A percentile compares a stretch with the other conserved stretches of the same genome.
phyloP scores from a whole-genome alignment of 2,888 invertebrate genomes.

The Galerucella nymphaeae region DNA sequence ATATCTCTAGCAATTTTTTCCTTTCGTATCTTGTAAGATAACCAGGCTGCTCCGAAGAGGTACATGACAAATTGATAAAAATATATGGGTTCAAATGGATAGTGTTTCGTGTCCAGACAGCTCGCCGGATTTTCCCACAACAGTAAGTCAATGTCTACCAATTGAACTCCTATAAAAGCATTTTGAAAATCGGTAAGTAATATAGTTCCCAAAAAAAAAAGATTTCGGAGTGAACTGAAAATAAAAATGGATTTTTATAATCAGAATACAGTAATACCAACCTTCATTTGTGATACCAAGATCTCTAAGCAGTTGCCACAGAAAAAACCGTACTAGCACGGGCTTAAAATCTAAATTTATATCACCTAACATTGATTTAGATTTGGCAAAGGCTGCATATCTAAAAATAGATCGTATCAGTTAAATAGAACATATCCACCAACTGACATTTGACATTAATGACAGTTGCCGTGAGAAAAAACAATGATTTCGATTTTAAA shows the following conservation, averaged over 20 bases:
- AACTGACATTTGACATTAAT: background rate
- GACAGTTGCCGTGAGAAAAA: no score
- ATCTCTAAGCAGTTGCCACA: conserved; percentile 73
- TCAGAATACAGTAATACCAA: background rate
- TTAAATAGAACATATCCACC: background rate
- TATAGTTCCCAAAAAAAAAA: no score
- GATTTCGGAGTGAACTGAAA: no score
- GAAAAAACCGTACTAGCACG: conserved; percentile 67
- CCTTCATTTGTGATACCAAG: conserved; percentile 65
- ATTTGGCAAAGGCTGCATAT: conserved; percentile 7
- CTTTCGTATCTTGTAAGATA: conserved; percentile 62
- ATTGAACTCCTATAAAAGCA: conserved; percentile 55
- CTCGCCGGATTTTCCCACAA: conserved; percentile 66
- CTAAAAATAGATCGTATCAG: background rate
- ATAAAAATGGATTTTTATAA: no score
- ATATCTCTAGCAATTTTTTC: conserved; percentile 47
- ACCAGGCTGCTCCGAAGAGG: conserved; percentile 63
- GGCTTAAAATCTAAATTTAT: conserved; percentile 36
- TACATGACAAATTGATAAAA: conserved; percentile 73
- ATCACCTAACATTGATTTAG: conserved; percentile 4
- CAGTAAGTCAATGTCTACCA: conserved; percentile 68
- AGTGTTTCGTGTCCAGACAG: conserved; percentile 65
- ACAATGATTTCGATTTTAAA: no score
- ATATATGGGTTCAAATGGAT: conserved; percentile 72
- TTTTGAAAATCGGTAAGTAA: background rate